Base-by-base conservation (phyloP, 2,888 invertebrate genomes). In the Drosophila peninsularis region DNA sequence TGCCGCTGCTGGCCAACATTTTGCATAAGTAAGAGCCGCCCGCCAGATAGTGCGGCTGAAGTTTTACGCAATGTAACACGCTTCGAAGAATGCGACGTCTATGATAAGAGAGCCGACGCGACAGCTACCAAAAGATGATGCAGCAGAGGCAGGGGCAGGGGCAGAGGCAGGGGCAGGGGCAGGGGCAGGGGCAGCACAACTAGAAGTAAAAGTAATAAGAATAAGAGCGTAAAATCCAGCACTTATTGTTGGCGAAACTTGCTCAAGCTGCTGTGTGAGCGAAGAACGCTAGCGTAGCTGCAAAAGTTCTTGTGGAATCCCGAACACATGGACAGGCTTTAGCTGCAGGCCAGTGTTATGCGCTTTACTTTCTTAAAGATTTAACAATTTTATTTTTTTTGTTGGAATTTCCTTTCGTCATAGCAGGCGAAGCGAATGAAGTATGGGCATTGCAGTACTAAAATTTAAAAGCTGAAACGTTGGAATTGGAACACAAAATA, bases 61-160 rank as follows among this genome's bases (percentile, higher is more conserved):
- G 37, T 77, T 77, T 71, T 60, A 34, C 32, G 7, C 47, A 37
- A 62, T 41, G 61, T 47, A 65, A 61, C 77, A 64, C 77, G 61
- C 47, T 21, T 47, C 50, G 54, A 55, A 76, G 76, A 64, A 74
- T 76, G 77, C 57, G 42, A 13, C 65, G 34, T 30, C 30, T 32
- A 17, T 49, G 74, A 76, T 76, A 75, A 75, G 62, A 76, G 53
- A 47, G 5, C 24, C 41, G 49, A 13, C 52, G 32, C 65, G 53
- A 75, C 60, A 75, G 39, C 49, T 13, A 1, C 42, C 24, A 19
- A 55, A 52, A 54, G 27, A 13, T 36, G 42, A 30, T 30, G 27
- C 27, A 57, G 13, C 11, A 1, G 10, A 14, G 10, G 13, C 19
- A 3, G 41, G 13, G 21, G 39, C 1, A 11, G 11, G 19, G 7